phyloP scores from a whole-genome alignment of 2,797 vertebrate genomes.

The Oceanodroma leucorhoa region DNA sequence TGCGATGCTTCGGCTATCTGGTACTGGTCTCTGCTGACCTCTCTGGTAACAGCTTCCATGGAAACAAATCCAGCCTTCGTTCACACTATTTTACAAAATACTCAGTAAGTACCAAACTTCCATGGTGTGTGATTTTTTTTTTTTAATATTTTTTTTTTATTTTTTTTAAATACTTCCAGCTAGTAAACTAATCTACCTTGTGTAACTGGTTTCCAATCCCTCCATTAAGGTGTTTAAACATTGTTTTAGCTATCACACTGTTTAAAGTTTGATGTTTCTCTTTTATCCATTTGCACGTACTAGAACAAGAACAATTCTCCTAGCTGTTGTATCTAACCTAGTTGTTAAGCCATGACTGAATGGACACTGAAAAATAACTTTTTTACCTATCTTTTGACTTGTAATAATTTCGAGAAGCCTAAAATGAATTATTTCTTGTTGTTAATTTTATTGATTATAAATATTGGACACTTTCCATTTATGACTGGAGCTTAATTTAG shows the following conservation, averaged over 20 bases:
- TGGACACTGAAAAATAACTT: not conserved
- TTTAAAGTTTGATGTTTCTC: not conserved
- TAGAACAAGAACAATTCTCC: not conserved
- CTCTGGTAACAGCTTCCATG: constrained; percentile 95
- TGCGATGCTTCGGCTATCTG: constrained; percentile 97
- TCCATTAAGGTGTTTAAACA: not conserved
- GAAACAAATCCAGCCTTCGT: constrained; percentile 93
- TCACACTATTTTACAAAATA: constrained; percentile 92
- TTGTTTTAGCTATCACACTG: not conserved
- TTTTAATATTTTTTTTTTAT: not conserved
- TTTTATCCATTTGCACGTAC: not conserved
- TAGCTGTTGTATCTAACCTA: not conserved
- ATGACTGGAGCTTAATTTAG: not conserved
- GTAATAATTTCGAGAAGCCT: not conserved
- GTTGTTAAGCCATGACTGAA: not conserved
- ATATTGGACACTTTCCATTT: not conserved
- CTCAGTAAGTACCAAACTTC: constrained; percentile 83
- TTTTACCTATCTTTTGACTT: not conserved
- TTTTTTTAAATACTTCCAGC: not conserved
- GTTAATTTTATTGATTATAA: not conserved
- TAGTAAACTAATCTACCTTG: not conserved
- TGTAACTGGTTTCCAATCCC: not conserved
- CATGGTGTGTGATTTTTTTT: not conserved
- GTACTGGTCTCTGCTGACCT: constrained; percentile 97
- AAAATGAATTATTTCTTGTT: not conserved